Evolutionary conservation across 2,113 vertebrate genomes (phyloP), one percentile per base, ranked within the genome.

Genomic region (Podarcis raffonei): DNA sequence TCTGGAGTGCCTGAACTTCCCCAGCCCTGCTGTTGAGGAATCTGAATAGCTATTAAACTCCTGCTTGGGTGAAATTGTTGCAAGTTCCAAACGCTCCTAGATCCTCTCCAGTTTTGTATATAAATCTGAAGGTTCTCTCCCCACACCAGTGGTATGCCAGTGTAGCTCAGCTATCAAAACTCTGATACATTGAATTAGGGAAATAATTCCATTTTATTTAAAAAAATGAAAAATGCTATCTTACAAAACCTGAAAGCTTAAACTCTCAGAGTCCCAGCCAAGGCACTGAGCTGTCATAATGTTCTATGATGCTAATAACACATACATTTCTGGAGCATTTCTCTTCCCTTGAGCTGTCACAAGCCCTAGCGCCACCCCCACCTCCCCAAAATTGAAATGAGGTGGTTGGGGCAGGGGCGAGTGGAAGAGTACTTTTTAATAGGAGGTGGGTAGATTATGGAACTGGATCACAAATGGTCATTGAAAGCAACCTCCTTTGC

Each of bases 181-280:
- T 69, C 83, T 0, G 0, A 89, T 88, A 7, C 85, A 84, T 74
- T 65, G 71, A 84, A 82, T 94, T 94, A 92, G 81, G 39, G 87
- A 89, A 93, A 89, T 89, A 86, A 89, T 91, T 84, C 91, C 79
- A 86, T 93, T 92, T 94, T 90, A 86, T 88, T 3, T 27, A 42
- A 66, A 37, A 7, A 83, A 65, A 0, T 1, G 93, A 72, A 86
- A 83, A n/a, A 87, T 79, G 65, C 92, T 83, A 86, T 91, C 57
- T 65, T 68, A 88, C 0, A 0, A 79, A 88, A 85, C 86, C 84
- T 82, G 90, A 90, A 27, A 94, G 87, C 90, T 93, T 92, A 69
- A 92, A 71, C 84, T 62, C 35, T 0, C 2, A 83, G 57, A 83
- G 86, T 77, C 92, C 87, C 80, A 66, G 89, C 76, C 2, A 72